Evolutionary conservation across 2,797 vertebrate species (phyloP).

Genomic region (Garrulus glandarius): DNA sequence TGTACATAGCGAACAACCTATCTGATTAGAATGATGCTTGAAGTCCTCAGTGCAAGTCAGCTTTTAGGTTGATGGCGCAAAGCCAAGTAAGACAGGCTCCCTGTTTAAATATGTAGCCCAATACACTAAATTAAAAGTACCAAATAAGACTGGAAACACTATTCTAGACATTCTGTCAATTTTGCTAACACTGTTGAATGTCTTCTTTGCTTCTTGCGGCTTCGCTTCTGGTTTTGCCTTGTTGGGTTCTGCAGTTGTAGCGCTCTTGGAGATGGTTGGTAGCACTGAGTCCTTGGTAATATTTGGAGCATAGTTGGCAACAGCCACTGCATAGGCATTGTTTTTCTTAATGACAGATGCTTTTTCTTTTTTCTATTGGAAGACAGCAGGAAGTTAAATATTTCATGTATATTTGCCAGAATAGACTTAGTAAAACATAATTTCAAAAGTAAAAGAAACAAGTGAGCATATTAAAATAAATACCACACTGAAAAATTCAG

Average conservation of each 20-base stretch:
- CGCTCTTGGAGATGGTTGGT: slow-evolving; percentile 90
- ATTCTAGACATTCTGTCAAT: slow-evolving; percentile 98
- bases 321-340: slow-evolving; percentile 92
- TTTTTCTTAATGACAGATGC: slow-evolving; percentile 90
- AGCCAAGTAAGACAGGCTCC: slow-evolving; percentile 92
- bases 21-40: slow-evolving; percentile 76
- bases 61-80: slow-evolving; percentile 87
- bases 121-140: slow-evolving; percentile 95
- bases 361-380: slow-evolving; percentile 91
- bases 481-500: background rate
- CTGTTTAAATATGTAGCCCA: slow-evolving; percentile 99
- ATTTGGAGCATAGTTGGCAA: slow-evolving; percentile 92
- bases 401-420: background rate
- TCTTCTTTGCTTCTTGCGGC: slow-evolving; percentile 91
- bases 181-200: slow-evolving; percentile 99
- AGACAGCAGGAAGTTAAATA: slow-evolving; percentile 60
- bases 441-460: background rate
- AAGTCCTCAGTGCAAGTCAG: slow-evolving; percentile 61
- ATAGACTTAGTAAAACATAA: background rate
- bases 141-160: slow-evolving; percentile 96
- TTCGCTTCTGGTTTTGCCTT: slow-evolving; percentile 82
- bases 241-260: slow-evolving; percentile 80
- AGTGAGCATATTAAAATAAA: background rate
- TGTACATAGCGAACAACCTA: slow-evolving; percentile 82
- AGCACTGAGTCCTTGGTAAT: slow-evolving; percentile 89